Base-by-base conservation (phyloP, 2,113 vertebrate genomes). In the Trogon surrucura region DNA sequence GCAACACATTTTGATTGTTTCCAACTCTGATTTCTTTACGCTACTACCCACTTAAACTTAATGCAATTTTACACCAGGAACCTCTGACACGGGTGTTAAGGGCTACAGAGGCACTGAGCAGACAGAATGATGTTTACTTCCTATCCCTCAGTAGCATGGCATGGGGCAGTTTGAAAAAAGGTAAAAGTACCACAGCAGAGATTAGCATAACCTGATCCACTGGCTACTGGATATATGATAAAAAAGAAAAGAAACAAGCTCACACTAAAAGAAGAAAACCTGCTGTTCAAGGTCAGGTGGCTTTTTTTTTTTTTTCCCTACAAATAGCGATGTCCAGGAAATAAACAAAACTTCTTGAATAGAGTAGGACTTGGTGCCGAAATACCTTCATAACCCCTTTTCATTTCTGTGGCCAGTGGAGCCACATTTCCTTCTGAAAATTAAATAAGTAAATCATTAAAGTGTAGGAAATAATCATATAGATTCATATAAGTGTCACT, bases 21-120 rank as follows among this genome's bases (percentile, higher is more conserved):
- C 77, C 77, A 91, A 10, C 53, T 88, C 80, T 62, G 61, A 84
- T 92, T 89, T 92, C 45, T 93, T 41, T 86, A 92, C n/a, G 38
- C 65, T 61, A 54, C 15, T 80, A 38, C 25, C 45, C 51, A 69
- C 64, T 92, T 89, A 53, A 93, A 67, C 44, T 65, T 94, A 78
- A 61, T 84, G 57, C 61, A 82, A 38, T 85, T 96, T 93, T 94
- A 93, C 26, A 80, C 19, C 36, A 60, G 60, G 48, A 96, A 50
- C 47, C 48, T 85, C 57, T 81, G 81, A 65, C 21, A 62, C 0
- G 1, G 18, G 7, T 71, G 32, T 72, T 92, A 80, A 81, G 18
- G 9, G 66, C 34, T 8, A 2, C 7, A 56, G 47, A 89, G 34
- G 23, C 45, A 45, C 34, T 41, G 38, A 80, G 73, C 10, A 66